Evolutionary conservation across 1,140 invertebrate genomes (phyloP).

Genomic region (Tribolium madens): DNA sequence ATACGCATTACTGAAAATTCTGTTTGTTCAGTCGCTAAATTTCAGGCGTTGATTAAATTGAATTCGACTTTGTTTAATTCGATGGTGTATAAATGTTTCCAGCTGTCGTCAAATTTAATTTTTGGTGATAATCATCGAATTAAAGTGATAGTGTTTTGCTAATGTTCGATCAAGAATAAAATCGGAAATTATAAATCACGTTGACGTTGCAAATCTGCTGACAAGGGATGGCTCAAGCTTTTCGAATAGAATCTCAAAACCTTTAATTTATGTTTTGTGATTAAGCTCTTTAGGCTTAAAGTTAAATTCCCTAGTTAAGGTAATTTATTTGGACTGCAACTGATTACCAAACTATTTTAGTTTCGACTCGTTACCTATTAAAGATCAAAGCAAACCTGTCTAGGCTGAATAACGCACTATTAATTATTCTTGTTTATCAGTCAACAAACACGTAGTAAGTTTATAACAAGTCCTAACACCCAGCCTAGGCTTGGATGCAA

Average conservation of each 20-base stretch:
- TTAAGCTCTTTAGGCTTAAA: conserved; percentile 19
- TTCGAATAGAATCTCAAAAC: conserved; percentile 20
- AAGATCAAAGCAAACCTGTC: conserved; percentile 35
- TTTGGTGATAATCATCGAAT: neutral
- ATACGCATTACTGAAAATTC: conserved; percentile 27
- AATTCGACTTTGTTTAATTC: conserved; percentile 9
- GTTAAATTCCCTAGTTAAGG: conserved; percentile 31
- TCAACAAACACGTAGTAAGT: conserved; percentile 39
- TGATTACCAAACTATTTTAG: conserved; percentile 37
- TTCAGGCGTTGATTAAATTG: conserved; percentile 12
- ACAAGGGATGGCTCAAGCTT: conserved; percentile 30
- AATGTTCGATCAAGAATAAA: conserved; percentile 5
- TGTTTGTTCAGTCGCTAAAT: conserved; percentile 27
- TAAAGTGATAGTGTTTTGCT: neutral
- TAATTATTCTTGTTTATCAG: conserved; percentile 39
- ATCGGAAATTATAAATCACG: conserved; percentile 33
- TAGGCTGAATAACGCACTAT: conserved; percentile 31
- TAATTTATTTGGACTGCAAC: conserved; percentile 36
- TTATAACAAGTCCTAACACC: conserved; percentile 35
- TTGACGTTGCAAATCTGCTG: conserved; percentile 29
- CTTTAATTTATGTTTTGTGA: conserved; percentile 37
- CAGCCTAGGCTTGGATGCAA: conserved; percentile 17
- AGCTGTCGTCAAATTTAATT: neutral
- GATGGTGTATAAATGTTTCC: neutral
- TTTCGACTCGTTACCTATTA: conserved; percentile 30